Conservation (phyloP, 2,113 vertebrate species). For the Chauna torquata region DNA sequence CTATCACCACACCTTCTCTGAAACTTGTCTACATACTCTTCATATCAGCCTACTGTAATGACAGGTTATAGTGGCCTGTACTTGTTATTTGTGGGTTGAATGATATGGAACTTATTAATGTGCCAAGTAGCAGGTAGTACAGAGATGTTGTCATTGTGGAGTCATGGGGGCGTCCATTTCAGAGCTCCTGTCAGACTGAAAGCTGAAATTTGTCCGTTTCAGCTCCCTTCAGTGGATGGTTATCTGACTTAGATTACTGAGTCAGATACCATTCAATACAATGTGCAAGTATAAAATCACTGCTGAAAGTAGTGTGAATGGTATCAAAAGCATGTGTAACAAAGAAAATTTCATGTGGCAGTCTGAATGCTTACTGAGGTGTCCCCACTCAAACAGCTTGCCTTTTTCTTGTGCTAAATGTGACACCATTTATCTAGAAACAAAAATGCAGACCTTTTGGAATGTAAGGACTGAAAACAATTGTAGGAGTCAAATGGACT, state of each 20-base stretch:
- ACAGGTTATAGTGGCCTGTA: not conserved
- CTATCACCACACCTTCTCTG: not conserved
- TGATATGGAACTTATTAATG: not conserved
- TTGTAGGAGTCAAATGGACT: not conserved
- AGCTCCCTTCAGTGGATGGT: not conserved
- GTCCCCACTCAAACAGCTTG: not conserved
- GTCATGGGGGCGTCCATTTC: rapidly evolving
- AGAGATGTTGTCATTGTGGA: not conserved
- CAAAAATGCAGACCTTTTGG: not conserved
- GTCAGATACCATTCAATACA: not conserved
- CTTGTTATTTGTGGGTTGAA: not conserved
- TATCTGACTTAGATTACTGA: not conserved
- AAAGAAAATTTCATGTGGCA: not conserved
- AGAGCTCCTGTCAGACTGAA: not conserved
- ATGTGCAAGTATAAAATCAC: not conserved
- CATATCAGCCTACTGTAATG: not conserved
- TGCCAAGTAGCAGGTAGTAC: not conserved
- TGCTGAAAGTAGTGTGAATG: rapidly evolving
- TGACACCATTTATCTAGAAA: not conserved
- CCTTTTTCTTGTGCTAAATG: not conserved
- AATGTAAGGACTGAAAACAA: not conserved
- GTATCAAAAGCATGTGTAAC: not conserved
- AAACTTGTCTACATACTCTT: not conserved
- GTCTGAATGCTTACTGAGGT: not conserved
- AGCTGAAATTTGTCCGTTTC: not conserved